Conservation (phyloP, 2,113 vertebrate genomes). For the Eurypyga helias region DNA sequence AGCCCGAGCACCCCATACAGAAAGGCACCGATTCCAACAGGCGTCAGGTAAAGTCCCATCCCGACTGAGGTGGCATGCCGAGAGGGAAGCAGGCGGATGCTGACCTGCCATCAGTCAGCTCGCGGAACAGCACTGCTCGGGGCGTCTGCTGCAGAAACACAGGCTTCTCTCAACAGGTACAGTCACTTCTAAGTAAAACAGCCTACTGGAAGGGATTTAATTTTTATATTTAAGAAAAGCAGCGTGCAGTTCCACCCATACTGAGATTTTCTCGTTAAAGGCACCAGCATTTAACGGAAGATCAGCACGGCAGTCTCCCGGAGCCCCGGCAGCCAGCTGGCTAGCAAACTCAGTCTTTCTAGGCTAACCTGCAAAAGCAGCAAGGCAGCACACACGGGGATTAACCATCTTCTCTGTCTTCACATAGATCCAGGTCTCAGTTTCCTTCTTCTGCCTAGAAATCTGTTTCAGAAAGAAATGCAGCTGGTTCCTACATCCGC, state of each 20-base stretch:
- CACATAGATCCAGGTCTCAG: not conserved
- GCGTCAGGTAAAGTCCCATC: accelerated
- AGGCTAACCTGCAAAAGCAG: not conserved
- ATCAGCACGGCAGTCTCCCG: accelerated
- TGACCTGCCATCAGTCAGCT: not conserved
- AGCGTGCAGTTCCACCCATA: not conserved
- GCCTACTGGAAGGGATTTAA: accelerated
- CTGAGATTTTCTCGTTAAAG: not conserved
- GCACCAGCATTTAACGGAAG: not conserved
- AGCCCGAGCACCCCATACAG: not conserved
- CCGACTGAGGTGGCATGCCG: accelerated
- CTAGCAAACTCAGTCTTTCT: too few species aligned
- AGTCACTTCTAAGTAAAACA: not conserved
- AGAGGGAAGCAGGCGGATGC: not conserved
- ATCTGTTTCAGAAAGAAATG: not conserved
- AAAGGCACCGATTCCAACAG: not conserved
- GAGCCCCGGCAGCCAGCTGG: not conserved
- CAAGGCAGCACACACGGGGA: not conserved
- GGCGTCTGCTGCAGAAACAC: not conserved
- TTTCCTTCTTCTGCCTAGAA: not conserved
- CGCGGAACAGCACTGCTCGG: accelerated
- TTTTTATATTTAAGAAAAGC: not conserved
- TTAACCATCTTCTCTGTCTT: not conserved
- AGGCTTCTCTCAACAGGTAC: not conserved
- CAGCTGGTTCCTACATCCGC: not conserved